Percentiles rank a stretch among this genome's conserved stretches.
phyloP scores from a whole-genome alignment of 2,113 vertebrate species.

The Oplegnathus fasciatus region DNA sequence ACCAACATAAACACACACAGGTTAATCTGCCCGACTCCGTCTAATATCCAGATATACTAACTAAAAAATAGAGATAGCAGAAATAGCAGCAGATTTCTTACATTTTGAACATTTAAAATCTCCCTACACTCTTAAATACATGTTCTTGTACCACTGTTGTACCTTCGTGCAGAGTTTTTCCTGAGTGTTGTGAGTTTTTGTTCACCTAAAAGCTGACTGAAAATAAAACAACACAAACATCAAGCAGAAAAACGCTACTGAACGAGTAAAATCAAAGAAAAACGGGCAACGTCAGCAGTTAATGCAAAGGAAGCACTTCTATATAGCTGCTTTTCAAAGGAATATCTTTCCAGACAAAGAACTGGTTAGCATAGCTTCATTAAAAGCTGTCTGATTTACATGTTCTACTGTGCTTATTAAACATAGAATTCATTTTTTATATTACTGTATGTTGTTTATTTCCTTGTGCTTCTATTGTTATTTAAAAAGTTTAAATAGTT shows the following conservation, averaged over 20 bases:
- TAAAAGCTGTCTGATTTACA: too few relatives aligned
- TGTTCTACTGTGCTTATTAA: too few relatives aligned
- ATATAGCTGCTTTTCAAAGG: background rate
- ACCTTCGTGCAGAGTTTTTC: background rate
- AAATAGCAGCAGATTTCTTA: background rate
- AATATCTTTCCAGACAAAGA: background rate
- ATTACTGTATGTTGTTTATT: too few relatives aligned
- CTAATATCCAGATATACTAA: slow-evolving; percentile 34
- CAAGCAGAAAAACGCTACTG: background rate
- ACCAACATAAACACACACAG: slow-evolving; percentile 40
- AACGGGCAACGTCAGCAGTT: too few relatives aligned
- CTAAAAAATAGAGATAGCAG: background rate
- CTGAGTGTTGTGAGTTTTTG: too few relatives aligned
- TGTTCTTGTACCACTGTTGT: background rate
- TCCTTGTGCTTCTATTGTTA: too few relatives aligned
- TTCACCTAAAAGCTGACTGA: too few relatives aligned
- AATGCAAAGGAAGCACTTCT: background rate
- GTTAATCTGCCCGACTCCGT: slow-evolving; percentile 44
- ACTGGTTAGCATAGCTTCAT: too few relatives aligned
- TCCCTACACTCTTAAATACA: background rate
- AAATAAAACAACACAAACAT: background rate
- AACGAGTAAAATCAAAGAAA: background rate
- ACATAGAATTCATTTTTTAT: too few relatives aligned
- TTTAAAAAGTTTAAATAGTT: too few relatives aligned
- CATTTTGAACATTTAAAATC: background rate